Evolutionary conservation across 2,797 vertebrate species (phyloP).

Genomic region (Malacoraja senta): DNA sequence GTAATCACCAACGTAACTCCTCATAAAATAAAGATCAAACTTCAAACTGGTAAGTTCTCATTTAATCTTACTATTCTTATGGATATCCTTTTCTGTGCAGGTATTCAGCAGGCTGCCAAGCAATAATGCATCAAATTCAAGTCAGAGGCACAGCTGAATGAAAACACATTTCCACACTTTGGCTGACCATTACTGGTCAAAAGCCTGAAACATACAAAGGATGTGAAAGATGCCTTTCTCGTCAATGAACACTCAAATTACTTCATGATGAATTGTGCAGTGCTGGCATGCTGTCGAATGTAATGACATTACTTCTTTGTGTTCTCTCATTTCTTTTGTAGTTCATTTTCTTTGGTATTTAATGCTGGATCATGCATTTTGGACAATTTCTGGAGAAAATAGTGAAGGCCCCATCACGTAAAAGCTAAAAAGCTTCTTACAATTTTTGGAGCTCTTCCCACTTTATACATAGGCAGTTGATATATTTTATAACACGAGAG

Average conservation of each 20-base stretch:
- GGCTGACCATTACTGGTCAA: slow-evolving; percentile 57
- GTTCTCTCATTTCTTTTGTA: background rate
- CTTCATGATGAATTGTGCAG: slow-evolving; percentile 53
- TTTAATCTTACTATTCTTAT: too few relatives aligned
- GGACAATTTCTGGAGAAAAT: slow-evolving; percentile 12
- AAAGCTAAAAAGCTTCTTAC: background rate
- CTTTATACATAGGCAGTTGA: background rate
- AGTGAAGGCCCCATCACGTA: background rate
- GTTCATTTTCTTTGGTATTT: background rate
- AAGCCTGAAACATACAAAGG: slow-evolving; percentile 54
- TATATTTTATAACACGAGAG: background rate
- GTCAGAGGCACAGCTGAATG: slow-evolving; percentile 48
- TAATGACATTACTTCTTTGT: slow-evolving; percentile 50
- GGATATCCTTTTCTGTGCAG: slow-evolving; percentile 62
- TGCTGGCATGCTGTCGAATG: slow-evolving; percentile 52
- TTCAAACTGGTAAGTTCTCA: too few relatives aligned
- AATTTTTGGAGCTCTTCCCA: background rate
- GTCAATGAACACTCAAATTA: slow-evolving; percentile 56
- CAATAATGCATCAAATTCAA: slow-evolving; percentile 63
- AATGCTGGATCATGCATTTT: background rate
- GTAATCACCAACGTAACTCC: too few relatives aligned
- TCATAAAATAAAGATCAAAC: too few relatives aligned
- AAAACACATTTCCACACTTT: slow-evolving; percentile 45
- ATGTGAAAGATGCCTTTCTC: slow-evolving; percentile 64
- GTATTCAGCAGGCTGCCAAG: slow-evolving; percentile 69